A percentile compares a stretch with the other conserved stretches of the same genome.
Evolutionary conservation across 2,797 vertebrate genomes (phyloP).

Genomic region (Crax fasciolata): DNA sequence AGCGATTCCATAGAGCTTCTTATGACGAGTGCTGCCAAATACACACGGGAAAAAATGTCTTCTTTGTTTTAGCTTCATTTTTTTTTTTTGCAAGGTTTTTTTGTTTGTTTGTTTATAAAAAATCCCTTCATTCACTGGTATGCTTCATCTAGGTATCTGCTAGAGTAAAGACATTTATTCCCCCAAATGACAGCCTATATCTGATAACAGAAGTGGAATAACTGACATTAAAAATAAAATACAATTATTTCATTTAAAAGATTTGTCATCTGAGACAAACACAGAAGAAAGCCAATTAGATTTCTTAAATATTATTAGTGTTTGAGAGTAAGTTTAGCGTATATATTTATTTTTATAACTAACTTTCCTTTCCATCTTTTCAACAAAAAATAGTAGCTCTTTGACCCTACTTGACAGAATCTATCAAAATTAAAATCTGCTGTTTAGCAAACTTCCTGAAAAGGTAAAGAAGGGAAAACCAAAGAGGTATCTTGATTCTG

Average conservation of each 20-base stretch:
- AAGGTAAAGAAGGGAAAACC: neutral
- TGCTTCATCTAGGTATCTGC: neutral
- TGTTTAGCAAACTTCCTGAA: neutral
- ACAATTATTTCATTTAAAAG: neutral
- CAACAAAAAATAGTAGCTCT: neutral
- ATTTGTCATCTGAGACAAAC: neutral
- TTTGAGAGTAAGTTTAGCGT: neutral
- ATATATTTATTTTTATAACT: neutral
- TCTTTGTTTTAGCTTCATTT: neutral
- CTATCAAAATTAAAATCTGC: neutral
- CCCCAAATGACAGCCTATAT: neutral
- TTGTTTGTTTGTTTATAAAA: neutral
- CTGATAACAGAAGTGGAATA: neutral
- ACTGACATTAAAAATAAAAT: conserved; percentile 30
- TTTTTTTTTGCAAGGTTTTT: neutral
- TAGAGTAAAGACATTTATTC: neutral
- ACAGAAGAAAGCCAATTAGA: neutral
- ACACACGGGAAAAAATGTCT: neutral
- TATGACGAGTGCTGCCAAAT: neutral
- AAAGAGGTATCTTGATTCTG: neutral
- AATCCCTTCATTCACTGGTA: neutral
- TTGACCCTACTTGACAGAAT: neutral
- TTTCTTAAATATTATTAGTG: neutral
- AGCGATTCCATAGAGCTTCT: neutral
- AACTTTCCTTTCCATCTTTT: neutral